phyloP scores from a whole-genome alignment of 1,140 invertebrate species.

The Calephelis nemesis region DNA sequence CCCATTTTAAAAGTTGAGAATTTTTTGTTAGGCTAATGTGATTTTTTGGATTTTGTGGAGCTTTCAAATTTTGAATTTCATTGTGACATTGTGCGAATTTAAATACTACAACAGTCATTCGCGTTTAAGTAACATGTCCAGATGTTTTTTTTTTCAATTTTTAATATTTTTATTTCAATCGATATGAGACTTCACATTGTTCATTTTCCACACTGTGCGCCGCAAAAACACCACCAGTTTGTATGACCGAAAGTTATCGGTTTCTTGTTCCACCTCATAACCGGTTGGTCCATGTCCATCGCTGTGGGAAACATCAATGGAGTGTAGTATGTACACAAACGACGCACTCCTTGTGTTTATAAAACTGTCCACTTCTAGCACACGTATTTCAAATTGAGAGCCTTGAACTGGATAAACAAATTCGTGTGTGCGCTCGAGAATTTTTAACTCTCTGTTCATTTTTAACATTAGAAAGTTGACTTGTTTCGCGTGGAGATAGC shows the following conservation, averaged over 20 bases:
- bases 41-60: too few species aligned
- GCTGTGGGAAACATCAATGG: conserved; percentile 73
- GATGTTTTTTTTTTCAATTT: too few species aligned
- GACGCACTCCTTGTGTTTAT: conserved; percentile 71
- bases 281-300: conserved; percentile 51
- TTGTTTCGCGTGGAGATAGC: conserved; percentile 26
- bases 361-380: conserved; percentile 74
- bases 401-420: conserved; percentile 59
- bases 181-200: too few species aligned
- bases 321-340: conserved; percentile 67
- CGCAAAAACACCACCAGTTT: conserved; percentile 20
- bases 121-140: too few species aligned
- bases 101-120: too few species aligned
- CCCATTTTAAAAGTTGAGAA: too few species aligned
- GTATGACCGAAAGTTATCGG: conserved; percentile 35
- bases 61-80: too few species aligned
- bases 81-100: too few species aligned
- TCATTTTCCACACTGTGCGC: not conserved
- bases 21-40: too few species aligned
- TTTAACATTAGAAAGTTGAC: conserved; percentile 30
- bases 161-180: too few species aligned
- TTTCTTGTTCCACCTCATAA: conserved; percentile 50
- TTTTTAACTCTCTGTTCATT: conserved; percentile 33
- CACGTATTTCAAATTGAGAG: conserved; percentile 53
- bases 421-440: conserved; percentile 27